A percentile compares a stretch with the other conserved stretches of the same genome.
Evolutionary conservation across 2,797 vertebrate species (phyloP).

Genomic region (Silurus lanzhouensis): DNA sequence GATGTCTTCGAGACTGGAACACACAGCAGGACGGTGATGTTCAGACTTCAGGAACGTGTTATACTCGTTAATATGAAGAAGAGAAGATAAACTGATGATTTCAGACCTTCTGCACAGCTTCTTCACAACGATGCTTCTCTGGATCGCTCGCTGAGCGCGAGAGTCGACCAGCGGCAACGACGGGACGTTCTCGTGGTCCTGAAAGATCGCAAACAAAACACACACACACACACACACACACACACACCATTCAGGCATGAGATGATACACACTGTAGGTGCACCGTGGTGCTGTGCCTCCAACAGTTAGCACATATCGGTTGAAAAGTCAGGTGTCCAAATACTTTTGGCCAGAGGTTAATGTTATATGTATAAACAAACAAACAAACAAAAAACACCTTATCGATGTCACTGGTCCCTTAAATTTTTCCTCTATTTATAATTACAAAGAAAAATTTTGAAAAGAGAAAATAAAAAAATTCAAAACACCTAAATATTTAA

Average conservation of each 20-base stretch:
- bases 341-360: too few relatives aligned
- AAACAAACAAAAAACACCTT: too few relatives aligned
- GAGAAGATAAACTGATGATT: neutral
- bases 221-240: neutral
- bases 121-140: slow-evolving; percentile 75
- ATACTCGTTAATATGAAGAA: neutral
- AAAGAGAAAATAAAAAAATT: too few relatives aligned
- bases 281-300: too few relatives aligned
- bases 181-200: slow-evolving; percentile 37
- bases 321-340: too few relatives aligned
- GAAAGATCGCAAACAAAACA: neutral
- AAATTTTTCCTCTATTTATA: too few relatives aligned
- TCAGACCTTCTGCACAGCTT: slow-evolving; percentile 74
- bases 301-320: too few relatives aligned
- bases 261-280: too few relatives aligned
- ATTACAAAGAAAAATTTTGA: too few relatives aligned
- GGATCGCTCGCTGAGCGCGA: slow-evolving; percentile 71
- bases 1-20: slow-evolving; percentile 59
- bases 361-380: too few relatives aligned
- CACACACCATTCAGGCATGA: neutral
- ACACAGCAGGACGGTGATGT: neutral
- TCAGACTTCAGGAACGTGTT: neutral
- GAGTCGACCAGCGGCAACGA: slow-evolving; percentile 72
- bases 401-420: too few relatives aligned
- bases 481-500: too few relatives aligned